Conservation (phyloP, 2,888 invertebrate species). For the Spilarctia lutea region DNA sequence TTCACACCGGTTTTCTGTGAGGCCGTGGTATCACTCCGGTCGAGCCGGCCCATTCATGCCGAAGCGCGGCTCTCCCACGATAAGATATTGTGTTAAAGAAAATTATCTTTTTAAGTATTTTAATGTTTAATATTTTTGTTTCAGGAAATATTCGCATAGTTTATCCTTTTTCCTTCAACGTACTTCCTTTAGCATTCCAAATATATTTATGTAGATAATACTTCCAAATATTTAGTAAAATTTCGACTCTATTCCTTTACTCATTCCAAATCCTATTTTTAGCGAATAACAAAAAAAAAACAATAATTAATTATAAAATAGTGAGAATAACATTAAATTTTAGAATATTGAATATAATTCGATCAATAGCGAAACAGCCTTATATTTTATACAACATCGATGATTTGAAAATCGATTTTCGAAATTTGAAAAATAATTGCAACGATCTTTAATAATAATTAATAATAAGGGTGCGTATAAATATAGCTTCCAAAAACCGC, state of each 20-base stretch:
- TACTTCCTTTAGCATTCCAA: conserved; percentile 50
- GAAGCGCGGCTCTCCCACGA: no score
- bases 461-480: conserved; percentile 2
- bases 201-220: conserved; percentile 22
- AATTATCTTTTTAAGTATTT: no score
- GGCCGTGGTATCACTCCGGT: no score
- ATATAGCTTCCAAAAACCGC: conserved; percentile 11
- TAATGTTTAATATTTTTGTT: conserved; percentile 34
- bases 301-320: conserved; percentile 2
- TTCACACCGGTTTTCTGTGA: no score
- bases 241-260: conserved; percentile 26
- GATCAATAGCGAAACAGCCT: conserved; percentile 14
- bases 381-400: conserved; percentile 17
- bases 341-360: conserved; percentile 6
- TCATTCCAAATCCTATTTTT: conserved; percentile 43
- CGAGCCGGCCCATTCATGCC: no score
- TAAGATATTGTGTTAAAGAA: no score
- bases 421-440: conserved; percentile 9
- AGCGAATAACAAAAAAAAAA: conserved; percentile 23
- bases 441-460: conserved; percentile 13
- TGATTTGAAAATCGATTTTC: conserved; percentile 13
- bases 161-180: conserved; percentile 70
- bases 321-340: conserved; percentile 15
- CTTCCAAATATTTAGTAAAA: conserved; percentile 24
- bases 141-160: conserved; percentile 34